A percentile compares a stretch with the other conserved stretches of the same genome.
Evolutionary conservation across 2,113 vertebrate species (phyloP).

Genomic region (Aleadryas rufinucha): DNA sequence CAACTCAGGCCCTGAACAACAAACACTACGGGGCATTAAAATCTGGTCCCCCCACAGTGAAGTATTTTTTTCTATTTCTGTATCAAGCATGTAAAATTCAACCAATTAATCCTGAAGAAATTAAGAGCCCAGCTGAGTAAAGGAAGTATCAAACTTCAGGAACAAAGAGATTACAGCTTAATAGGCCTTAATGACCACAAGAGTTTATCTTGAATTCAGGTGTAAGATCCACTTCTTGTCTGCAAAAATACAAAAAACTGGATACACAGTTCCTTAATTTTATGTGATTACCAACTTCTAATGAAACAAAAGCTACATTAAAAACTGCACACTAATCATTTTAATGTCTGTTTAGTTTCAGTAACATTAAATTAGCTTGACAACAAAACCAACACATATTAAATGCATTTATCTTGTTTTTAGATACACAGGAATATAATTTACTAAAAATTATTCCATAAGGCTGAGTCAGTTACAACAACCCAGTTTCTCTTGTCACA

Average conservation of each 20-base stretch:
- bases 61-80: background rate
- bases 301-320: background rate
- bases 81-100: background rate
- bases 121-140: background rate
- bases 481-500: background rate
- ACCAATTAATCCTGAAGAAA: background rate
- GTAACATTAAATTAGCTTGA: background rate
- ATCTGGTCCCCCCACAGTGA: background rate
- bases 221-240: background rate
- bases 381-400: background rate
- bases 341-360: background rate
- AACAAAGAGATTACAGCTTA: background rate
- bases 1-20: background rate
- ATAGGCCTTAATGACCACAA: background rate
- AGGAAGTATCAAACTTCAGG: background rate
- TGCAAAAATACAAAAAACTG: background rate
- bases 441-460: background rate
- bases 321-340: background rate
- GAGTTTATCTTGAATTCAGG: background rate
- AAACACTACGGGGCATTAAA: background rate
- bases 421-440: background rate
- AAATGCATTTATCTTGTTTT: background rate
- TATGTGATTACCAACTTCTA: background rate
- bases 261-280: background rate
- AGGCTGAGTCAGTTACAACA: background rate